Conservation (phyloP, 2,888 invertebrate species). For the Tridacna crocea region DNA sequence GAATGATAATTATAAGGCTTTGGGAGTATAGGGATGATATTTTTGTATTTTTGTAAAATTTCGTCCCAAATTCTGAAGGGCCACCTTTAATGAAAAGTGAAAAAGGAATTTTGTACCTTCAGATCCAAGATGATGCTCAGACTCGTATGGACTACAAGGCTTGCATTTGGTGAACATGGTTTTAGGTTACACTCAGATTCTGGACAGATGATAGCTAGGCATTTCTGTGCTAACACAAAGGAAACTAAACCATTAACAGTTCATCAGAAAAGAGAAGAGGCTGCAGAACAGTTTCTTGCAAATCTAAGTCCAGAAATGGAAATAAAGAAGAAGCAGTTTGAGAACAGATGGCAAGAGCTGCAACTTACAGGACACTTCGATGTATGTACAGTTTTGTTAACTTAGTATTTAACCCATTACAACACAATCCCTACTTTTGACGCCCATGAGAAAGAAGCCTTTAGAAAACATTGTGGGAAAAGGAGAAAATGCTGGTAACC, state of each 20-base stretch:
- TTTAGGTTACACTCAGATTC: not conserved
- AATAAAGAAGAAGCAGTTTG: not conserved
- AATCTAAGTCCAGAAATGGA: not conserved
- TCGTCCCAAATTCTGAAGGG: no score
- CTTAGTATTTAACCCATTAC: not conserved
- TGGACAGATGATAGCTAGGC: not conserved
- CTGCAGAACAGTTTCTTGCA: not conserved
- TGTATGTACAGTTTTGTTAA: not conserved
- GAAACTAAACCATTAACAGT: not conserved
- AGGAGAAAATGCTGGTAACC: conserved; percentile 6
- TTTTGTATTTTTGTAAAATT: no score
- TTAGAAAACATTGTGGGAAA: conserved; percentile 7
- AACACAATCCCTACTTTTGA: not conserved
- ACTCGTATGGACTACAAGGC: not conserved
- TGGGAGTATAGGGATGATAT: no score
- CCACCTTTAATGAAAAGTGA: no score
- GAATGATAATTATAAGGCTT: no score
- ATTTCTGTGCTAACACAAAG: not conserved
- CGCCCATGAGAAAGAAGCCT: not conserved
- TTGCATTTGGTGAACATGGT: not conserved
- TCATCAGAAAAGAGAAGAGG: not conserved
- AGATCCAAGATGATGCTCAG: not conserved
- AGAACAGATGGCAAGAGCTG: not conserved
- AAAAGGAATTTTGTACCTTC: not conserved
- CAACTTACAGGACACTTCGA: no score